Base-by-base conservation (phyloP, 2,797 vertebrate genomes). In the Sparidentex hasta region DNA sequence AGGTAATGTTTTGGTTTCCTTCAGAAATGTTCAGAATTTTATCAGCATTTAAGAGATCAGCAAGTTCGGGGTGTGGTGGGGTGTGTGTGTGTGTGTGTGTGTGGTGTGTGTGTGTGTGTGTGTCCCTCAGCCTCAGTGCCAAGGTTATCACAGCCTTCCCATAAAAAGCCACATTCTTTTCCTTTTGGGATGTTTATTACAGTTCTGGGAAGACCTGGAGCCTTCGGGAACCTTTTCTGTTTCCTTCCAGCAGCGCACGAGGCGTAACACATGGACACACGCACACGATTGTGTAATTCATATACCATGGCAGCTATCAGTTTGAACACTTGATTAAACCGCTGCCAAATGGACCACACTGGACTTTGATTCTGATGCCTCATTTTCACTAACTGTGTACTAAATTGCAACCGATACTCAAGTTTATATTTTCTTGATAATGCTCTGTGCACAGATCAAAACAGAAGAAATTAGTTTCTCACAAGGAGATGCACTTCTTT, bases 1-100 rank as follows among this genome's bases (percentile, higher is more conserved):
- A 76, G 58, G 59, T 78, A 55, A 78, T 90, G 87, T 90, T 92
- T 89, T 87, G 77, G 63, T 88, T 87, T 65, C 62, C 11, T 80
- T 84, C 64, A 90, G 56, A 90, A 90, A 92, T 90, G 83, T 90
- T 90, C 79, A 8, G 81, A 87, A 86, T 88, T 76, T 87, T 88
- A 91, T 92, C 91, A 74, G 77, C 38, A 55, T 18, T 70, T 52
- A 33, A 61, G 29, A 81, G 75, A 85, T 87, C 55, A 0, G 61
- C 51, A 61, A 14, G 43, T 74, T 82, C 2, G 7, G 9, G 33
- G 3, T 58, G 59, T 44, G 43, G 44, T 41, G 54, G 9, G 63
- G 20, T 50, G 61, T 44, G 55, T 61, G 25, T 41, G 5, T 29
- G 58, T 61, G 57, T 47, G 38, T 57, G 23, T 70, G 20, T 50